These are phyloP conservation scores for Acleris literana DNA, from an alignment of 2,888 invertebrate genomes.

Conservation along the genomic window DNA sequence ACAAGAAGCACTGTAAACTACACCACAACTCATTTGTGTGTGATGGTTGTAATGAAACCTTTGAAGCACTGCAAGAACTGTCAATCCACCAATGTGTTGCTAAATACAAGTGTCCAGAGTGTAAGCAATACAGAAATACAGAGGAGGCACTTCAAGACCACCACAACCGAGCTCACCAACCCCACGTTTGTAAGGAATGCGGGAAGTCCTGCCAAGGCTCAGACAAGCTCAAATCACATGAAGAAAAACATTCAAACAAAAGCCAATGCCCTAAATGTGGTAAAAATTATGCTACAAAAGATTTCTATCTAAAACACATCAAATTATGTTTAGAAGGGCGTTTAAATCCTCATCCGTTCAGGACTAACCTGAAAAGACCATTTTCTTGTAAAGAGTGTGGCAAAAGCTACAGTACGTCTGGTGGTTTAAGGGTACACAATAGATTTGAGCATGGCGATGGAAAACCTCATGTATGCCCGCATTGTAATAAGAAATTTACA, in stretches of 20 bases:
- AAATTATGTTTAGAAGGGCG: slow-evolving; percentile 62
- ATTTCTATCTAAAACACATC: slow-evolving; percentile 66
- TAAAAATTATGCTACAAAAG: slow-evolving; percentile 66
- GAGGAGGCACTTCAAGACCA: slow-evolving; percentile 59
- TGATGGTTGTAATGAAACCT: slow-evolving; percentile 56
- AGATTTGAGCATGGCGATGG: slow-evolving; percentile 72
- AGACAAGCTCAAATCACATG: slow-evolving; percentile 62
- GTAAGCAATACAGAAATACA: slow-evolving; percentile 52
- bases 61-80: slow-evolving; percentile 48
- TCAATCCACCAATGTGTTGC: slow-evolving; percentile 49
- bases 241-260: slow-evolving; percentile 64
- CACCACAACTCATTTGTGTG: slow-evolving; percentile 57
- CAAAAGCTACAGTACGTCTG: slow-evolving; percentile 69
- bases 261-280: slow-evolving; percentile 70
- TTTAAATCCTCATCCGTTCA: slow-evolving; percentile 68
- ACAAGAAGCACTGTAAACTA: slow-evolving; percentile 55
- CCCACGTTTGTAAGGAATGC: slow-evolving; percentile 65
- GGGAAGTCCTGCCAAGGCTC: slow-evolving; percentile 63
- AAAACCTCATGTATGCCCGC: slow-evolving; percentile 64
- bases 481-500: slow-evolving; percentile 72
- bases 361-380: slow-evolving; percentile 58
- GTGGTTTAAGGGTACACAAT: slow-evolving; percentile 69
- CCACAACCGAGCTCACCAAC: slow-evolving; percentile 51
- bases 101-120: slow-evolving; percentile 57
- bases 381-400: slow-evolving; percentile 65